A percentile compares a stretch with the other conserved stretches of the same genome.
Evolutionary conservation across 2,888 invertebrate genomes (phyloP).

Genomic region (Andrena fulva): DNA sequence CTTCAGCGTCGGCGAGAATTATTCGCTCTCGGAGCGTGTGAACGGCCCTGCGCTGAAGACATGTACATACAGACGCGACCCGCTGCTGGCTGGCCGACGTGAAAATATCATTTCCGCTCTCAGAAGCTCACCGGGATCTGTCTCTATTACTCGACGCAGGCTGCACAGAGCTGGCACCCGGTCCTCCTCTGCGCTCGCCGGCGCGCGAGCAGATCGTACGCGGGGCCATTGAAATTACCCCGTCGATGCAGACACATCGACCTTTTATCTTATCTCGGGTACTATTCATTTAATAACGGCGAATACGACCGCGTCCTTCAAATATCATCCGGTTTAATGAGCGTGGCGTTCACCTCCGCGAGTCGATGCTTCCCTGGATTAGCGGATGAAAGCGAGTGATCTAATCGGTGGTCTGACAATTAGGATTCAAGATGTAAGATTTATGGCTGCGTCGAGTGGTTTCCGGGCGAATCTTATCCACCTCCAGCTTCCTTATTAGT

Average conservation of each 20-base stretch:
- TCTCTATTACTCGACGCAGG: slow-evolving; percentile 61
- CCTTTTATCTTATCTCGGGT: slow-evolving; percentile 47
- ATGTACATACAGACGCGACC: background rate
- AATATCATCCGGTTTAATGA: slow-evolving; percentile 17
- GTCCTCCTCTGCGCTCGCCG: background rate
- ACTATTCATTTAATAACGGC: slow-evolving; percentile 76
- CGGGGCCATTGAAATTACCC: slow-evolving; percentile 49
- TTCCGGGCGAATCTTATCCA: background rate
- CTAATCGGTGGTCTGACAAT: slow-evolving; percentile 23
- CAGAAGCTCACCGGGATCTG: slow-evolving; percentile 52
- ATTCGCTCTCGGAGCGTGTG: slow-evolving; percentile 60
- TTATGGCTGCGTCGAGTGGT: slow-evolving; percentile 7
- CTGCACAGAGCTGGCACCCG: slow-evolving; percentile 33
- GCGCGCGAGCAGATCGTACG: background rate
- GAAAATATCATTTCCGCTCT: slow-evolving; percentile 69
- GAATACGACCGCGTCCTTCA: slow-evolving; percentile 9
- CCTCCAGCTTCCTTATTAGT: slow-evolving; percentile 38
- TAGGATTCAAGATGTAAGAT: slow-evolving; percentile 1
- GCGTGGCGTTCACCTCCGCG: background rate
- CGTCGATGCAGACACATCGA: slow-evolving; percentile 47
- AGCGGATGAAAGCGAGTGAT: slow-evolving; percentile 7
- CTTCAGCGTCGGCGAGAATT: slow-evolving; percentile 63
- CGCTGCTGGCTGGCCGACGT: slow-evolving; percentile 46
- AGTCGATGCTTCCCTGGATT: background rate
- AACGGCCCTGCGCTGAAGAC: slow-evolving; percentile 39